phyloP scores from a whole-genome alignment of 2,797 vertebrate genomes.

The Gadopsis marmoratus region DNA sequence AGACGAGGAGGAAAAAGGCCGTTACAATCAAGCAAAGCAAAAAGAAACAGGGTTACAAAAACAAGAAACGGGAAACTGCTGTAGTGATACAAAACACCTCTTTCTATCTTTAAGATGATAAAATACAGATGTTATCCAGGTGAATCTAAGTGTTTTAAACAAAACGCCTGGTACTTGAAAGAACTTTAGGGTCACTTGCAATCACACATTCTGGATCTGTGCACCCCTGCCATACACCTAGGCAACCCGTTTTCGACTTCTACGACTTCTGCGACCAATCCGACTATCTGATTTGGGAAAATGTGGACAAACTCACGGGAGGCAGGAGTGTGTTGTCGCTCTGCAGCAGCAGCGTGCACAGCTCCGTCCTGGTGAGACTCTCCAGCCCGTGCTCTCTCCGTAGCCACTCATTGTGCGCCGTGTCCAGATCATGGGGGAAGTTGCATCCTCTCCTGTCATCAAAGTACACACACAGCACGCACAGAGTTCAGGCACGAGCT shows the following conservation, averaged over 20 bases:
- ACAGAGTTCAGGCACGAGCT: no score
- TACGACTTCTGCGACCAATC: no score
- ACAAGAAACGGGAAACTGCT: not conserved
- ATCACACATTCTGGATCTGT: not conserved
- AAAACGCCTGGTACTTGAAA: not conserved
- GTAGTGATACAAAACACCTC: not conserved
- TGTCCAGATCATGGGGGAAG: conserved; percentile 72
- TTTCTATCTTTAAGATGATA: not conserved
- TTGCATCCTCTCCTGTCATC: conserved; percentile 62
- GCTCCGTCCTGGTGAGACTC: conserved; percentile 66
- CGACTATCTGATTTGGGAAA: not conserved
- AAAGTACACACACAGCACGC: no score
- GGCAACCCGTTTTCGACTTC: no score
- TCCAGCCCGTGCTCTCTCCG: conserved; percentile 62
- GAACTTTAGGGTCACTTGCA: not conserved
- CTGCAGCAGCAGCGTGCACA: conserved; percentile 80
- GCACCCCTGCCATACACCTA: no score
- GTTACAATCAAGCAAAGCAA: not conserved
- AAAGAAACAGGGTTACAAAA: not conserved
- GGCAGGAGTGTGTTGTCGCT: conserved; percentile 77
- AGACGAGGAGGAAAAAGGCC: not conserved
- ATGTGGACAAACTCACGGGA: conserved; percentile 54
- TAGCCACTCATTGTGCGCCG: conserved; percentile 45
- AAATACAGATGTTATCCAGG: not conserved
- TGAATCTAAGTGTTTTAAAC: not conserved